Conservation (phyloP, 2,113 vertebrate genomes). For the Colaptes auratus region DNA sequence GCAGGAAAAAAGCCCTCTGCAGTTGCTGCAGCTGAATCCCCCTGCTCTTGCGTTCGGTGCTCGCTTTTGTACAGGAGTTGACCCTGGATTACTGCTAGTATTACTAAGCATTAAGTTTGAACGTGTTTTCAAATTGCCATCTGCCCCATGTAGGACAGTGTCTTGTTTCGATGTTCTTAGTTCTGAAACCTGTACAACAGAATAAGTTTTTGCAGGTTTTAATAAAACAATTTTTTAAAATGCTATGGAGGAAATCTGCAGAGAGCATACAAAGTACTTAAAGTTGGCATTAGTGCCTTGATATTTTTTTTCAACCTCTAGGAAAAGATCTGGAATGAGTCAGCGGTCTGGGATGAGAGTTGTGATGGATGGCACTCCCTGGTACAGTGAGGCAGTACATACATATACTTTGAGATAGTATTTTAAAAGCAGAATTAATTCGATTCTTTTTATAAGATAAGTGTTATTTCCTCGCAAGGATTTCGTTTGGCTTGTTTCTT, state of each 20-base stretch:
- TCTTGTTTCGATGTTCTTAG: background rate
- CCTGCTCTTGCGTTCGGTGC: background rate
- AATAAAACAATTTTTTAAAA: background rate
- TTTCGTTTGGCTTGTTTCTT: background rate
- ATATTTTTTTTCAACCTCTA: slow-evolving; percentile 47
- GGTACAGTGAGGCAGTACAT: slow-evolving; percentile 27
- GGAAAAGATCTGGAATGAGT: slow-evolving; percentile 66
- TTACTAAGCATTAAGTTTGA: background rate
- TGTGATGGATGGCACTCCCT: slow-evolving; percentile 52
- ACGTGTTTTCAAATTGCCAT: background rate
- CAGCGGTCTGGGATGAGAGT: slow-evolving; percentile 53
- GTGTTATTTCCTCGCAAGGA: background rate
- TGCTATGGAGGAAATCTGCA: background rate
- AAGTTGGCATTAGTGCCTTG: slow-evolving; percentile 19
- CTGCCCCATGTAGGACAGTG: background rate
- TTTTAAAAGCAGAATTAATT: background rate
- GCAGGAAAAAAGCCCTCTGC: slow-evolving; percentile 42
- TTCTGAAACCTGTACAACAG: background rate
- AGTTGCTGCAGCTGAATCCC: slow-evolving; percentile 33
- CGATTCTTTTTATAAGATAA: background rate
- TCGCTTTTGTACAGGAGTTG: background rate
- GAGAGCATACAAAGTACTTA: background rate
- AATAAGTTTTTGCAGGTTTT: background rate
- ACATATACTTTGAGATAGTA: background rate
- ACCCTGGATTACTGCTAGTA: background rate